A percentile compares a stretch with the other conserved stretches of the same genome.
These are phyloP conservation scores for Ochropacha duplaris DNA, from an alignment of 2,888 invertebrate species.

Conservation along the genomic window DNA sequence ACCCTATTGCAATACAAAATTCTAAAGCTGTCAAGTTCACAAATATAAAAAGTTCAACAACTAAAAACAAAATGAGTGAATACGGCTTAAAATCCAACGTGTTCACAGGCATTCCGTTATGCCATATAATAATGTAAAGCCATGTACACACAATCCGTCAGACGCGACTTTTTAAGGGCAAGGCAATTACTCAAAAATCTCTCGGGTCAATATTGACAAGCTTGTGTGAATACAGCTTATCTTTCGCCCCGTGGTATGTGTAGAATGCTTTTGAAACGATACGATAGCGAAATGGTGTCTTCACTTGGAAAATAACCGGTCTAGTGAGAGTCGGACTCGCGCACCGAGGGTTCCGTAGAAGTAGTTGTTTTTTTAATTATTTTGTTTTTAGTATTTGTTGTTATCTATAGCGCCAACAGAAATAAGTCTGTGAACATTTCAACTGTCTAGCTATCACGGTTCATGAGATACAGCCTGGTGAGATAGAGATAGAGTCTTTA, in stretches of 20 bases:
- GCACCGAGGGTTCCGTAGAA: too few relatives aligned
- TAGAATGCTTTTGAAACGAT: background rate
- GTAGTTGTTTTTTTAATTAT: too few relatives aligned
- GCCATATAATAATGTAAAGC: conserved; percentile 19
- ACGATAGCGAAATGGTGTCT: too few relatives aligned
- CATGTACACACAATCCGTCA: conserved; percentile 34
- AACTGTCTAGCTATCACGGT: too few relatives aligned
- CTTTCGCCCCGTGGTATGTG: background rate
- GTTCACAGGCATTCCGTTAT: conserved; percentile 22
- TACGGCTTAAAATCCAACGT: conserved; percentile 22
- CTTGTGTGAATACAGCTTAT: conserved; percentile 16
- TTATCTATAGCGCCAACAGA: too few relatives aligned
- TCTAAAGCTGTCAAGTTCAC: background rate
- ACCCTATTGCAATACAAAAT: too few relatives aligned
- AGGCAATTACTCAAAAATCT: conserved; percentile 67
- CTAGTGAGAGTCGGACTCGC: too few relatives aligned
- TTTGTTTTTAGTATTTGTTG: too few relatives aligned
- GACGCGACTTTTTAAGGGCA: conserved; percentile 28
- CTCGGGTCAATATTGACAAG: conserved; percentile 56
- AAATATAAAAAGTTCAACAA: background rate
- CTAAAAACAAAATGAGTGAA: background rate
- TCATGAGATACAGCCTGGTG: too few relatives aligned
- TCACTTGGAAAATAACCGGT: too few relatives aligned
- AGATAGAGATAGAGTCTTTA: too few relatives aligned
- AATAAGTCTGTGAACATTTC: too few relatives aligned